Percentiles rank a stretch among this genome's conserved stretches.
Evolutionary conservation across 1,140 invertebrate species (phyloP).

Genomic region (Coenobita brevimanus): DNA sequence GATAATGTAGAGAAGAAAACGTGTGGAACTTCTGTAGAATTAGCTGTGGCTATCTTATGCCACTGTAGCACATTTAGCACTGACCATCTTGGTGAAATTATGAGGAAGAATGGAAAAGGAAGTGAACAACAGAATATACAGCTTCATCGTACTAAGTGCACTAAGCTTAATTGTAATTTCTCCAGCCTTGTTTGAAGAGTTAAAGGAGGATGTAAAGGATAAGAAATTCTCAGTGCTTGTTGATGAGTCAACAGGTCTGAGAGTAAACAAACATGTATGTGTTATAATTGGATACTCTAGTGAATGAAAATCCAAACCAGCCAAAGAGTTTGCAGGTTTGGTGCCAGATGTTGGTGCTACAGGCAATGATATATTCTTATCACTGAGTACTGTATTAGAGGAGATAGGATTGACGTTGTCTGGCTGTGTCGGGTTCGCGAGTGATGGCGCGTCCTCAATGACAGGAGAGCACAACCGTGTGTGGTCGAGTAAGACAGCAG

Average conservation of each 20-base stretch:
- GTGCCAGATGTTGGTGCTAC: constrained; percentile 29
- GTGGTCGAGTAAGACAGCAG: constrained; percentile 34
- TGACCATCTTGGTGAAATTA: constrained; percentile 28
- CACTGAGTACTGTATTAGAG: constrained; percentile 3
- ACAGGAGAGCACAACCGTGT: constrained; percentile 23
- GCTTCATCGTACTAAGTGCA: constrained; percentile 30
- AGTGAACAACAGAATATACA: constrained; percentile 39
- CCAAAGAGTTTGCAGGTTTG: neutral
- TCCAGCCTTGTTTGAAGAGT: neutral
- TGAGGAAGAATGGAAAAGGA: constrained; percentile 31
- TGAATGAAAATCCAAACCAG: constrained; percentile 23
- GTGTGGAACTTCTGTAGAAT: constrained; percentile 41
- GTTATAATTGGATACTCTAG: constrained; percentile 23
- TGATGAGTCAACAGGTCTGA: constrained; percentile 28
- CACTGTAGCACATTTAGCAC: neutral
- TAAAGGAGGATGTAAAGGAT: constrained; percentile 7
- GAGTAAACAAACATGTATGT: constrained; percentile 27
- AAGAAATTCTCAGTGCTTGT: constrained; percentile 22
- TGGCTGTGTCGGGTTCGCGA: constrained; percentile 30
- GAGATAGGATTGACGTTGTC: constrained; percentile 33
- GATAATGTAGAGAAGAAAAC: constrained; percentile 21
- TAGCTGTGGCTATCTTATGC: constrained; percentile 32
- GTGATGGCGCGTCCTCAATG: constrained; percentile 31
- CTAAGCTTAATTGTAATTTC: constrained; percentile 28
- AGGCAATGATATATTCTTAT: constrained; percentile 33